Evolutionary conservation across 2,888 invertebrate genomes (phyloP), one percentile per base, ranked within the genome.

Genomic region (Ornithoptera alexandrae): DNA sequence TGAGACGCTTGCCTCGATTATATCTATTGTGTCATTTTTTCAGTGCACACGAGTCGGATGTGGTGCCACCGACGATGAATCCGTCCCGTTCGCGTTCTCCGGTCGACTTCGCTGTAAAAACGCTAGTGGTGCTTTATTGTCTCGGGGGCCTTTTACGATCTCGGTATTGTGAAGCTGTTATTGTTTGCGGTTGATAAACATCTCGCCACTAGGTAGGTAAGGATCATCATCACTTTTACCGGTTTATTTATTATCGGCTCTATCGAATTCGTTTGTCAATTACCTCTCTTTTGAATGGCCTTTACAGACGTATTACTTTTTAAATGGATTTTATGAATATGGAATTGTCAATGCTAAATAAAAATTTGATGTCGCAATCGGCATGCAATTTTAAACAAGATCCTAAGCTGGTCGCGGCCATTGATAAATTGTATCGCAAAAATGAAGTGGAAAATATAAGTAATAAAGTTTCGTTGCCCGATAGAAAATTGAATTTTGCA

Each of bases 101-200:
- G 84, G 83, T 84, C 87, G 84, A 86, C 86, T 89, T 87, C 81
- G 87, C 80, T 82, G 87, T 91, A 90, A 91, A 90, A 92, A 90
- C 90, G 81, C 81, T 88, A 79, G 83, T 88, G 86, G 83, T 90
- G 86, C 87, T 81, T 90, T 80, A 90, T 92, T 92, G 92, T 92
- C 89, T 92, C 86, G 82, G 84, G 88, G 85, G 84, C 88, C 89
- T 89, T 90, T 92, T 92, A 92, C 88, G 91, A 91, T 87, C 88
- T 82, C 85, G 80, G 88, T 90, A 89, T 91, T 92, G 89, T 90
- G 86, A 86, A 80, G 90, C 87, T 90, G 90, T 92, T 91, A 92
- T 92, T 92, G 91, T 92, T 92, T 91, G 90, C 86, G 89, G 90
- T 88, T 87, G 92, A 92, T 92, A 92, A 92, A 90, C 89, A 92